Conservation (phyloP, 64 coral and sea anemone genomes). For the Montipora foliosa region DNA sequence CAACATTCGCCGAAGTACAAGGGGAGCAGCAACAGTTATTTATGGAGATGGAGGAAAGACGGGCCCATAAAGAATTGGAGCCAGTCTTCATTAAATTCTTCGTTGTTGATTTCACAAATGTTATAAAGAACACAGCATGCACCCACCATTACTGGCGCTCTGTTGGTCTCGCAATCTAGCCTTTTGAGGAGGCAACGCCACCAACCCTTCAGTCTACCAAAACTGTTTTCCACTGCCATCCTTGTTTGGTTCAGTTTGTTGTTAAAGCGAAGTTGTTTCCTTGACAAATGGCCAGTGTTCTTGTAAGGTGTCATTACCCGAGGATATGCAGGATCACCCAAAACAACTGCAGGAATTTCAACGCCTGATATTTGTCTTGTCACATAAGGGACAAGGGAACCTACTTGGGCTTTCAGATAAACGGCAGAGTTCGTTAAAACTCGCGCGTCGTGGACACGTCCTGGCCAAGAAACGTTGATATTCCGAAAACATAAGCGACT, state of each 20-base stretch:
- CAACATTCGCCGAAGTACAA: conserved; percentile 18
- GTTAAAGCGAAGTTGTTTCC: background rate
- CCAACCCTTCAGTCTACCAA: conserved; percentile 9
- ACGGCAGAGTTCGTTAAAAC: background rate
- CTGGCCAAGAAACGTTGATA: conserved; percentile 29
- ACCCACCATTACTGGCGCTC: conserved; percentile 17
- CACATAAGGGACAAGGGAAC: conserved; percentile 19
- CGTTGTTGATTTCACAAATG: background rate
- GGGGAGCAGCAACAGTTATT: background rate
- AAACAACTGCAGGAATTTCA: background rate
- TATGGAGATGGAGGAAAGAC: background rate
- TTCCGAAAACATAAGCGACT: conserved; percentile 16
- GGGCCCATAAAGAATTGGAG: background rate
- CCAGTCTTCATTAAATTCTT: background rate
- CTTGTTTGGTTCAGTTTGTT: background rate
- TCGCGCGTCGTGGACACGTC: background rate
- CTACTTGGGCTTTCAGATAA: conserved; percentile 16
- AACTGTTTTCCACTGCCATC: background rate
- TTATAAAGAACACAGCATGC: conserved; percentile 14
- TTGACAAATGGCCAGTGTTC: background rate
- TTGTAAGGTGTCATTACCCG: too few species aligned
- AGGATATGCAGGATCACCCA: background rate
- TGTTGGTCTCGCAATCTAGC: conserved; percentile 21
- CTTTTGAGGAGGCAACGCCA: conserved; percentile 30
- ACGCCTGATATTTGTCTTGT: background rate